Evolutionary conservation across 2,888 invertebrate genomes (phyloP), one percentile per base, ranked within the genome.

Genomic region (Xylota segnis): DNA sequence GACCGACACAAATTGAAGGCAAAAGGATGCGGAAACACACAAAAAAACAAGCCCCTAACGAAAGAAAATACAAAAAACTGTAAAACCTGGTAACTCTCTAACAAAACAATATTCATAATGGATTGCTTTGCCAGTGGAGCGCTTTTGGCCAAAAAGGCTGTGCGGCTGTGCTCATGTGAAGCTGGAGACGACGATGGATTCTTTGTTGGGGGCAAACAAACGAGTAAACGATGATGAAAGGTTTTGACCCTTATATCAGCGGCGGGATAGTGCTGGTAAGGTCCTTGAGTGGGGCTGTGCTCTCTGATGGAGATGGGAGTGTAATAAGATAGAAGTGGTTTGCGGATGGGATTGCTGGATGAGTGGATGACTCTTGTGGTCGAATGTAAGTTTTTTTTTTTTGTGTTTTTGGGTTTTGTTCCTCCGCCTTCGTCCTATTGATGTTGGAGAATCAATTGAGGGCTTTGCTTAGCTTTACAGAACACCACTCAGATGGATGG

Each of bases 21-120:
- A 45, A 27, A 61, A 52, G 14, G 27, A 34, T 29, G 58, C 54
- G 43, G 23, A 40, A 40, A n/a, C 52, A 37, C 14, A 52, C 32
- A 45, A 29, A 43, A 65, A 56, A 40, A 54, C 58, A 45, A 72
- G 5, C n/a, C n/a, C n/a, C n/a, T 10, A 34, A 65, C 50, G 56
- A 65, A 74, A 4, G 18, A 37, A 65, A 68, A n/a, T n/a, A n/a
- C n/a, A 65, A 75, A 37, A 40, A 23, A 32, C 34, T 12, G 4
- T n/a, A 54, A 37, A 63, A 74, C 50, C 63, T 40, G 68, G 70
- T 81, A 81, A 70, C 84, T 75, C 84, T 81, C 74, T 84, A 54
- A 75, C 81, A 84, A 84, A 86, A 86, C 86, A 86, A 82, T 86
- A 86, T 86, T 86, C 86, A 82, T 86, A 86, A 86, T 86, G 86